phyloP scores from a whole-genome alignment of 2,888 invertebrate genomes.

The Aphrophora alni region DNA sequence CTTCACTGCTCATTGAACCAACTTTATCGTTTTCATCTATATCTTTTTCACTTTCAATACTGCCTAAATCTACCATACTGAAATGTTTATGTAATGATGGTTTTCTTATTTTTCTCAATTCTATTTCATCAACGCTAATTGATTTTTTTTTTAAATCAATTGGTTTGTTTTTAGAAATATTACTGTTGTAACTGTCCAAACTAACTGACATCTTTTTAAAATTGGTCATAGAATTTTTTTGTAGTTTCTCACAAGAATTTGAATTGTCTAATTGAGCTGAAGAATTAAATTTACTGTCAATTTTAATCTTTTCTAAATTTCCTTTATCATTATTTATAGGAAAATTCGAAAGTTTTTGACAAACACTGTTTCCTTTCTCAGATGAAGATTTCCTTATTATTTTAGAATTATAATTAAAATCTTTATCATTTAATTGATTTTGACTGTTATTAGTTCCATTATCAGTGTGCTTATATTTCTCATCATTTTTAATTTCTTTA shows the following conservation, averaged over 20 bases:
- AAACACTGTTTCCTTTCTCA: not conserved
- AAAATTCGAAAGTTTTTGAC: not conserved
- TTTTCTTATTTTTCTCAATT: conserved; percentile 43
- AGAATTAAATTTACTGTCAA: not conserved
- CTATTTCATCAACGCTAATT: conserved; percentile 49
- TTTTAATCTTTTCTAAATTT: not conserved
- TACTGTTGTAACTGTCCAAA: conserved; percentile 28
- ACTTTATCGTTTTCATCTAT: conserved; percentile 31
- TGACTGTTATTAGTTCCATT: not conserved
- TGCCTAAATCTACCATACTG: conserved; percentile 46
- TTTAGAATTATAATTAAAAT: not conserved
- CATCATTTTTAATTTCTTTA: conserved; percentile 41
- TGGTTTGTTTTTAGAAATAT: conserved; percentile 20
- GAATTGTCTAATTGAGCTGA: not conserved
- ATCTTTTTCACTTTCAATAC: conserved; percentile 26
- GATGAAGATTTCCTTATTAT: not conserved
- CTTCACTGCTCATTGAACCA: conserved; percentile 31
- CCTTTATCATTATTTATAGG: not conserved
- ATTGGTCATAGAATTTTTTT: conserved; percentile 20
- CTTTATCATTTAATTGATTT: not conserved
- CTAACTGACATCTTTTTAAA: conserved; percentile 33
- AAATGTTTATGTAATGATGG: conserved; percentile 45
- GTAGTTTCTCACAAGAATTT: conserved; percentile 13
- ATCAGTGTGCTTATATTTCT: not conserved
- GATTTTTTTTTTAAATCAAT: conserved; percentile 43